A percentile compares a stretch with the other conserved stretches of the same genome.
phyloP scores from a whole-genome alignment of 1,140 invertebrate genomes.

The Dolichoris vasculosae region DNA sequence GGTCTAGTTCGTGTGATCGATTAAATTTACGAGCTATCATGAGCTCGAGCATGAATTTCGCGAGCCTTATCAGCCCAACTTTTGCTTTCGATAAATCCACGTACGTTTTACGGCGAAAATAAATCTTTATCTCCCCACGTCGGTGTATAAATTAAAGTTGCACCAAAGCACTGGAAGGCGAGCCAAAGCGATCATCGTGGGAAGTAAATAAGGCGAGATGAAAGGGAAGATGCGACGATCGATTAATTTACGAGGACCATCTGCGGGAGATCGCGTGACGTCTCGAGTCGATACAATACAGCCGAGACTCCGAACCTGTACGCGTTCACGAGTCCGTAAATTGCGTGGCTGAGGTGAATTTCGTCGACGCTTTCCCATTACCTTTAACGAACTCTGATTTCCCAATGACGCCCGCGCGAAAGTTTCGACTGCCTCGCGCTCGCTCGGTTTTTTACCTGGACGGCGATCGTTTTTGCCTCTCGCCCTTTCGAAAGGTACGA shows the following conservation, averaged over 20 bases:
- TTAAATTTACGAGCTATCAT: slow-evolving; percentile 10
- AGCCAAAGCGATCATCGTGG: background rate
- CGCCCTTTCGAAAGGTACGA: no score
- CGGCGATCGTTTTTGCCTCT: no score
- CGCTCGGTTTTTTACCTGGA: no score
- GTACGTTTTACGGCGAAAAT: background rate
- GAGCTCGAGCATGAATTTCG: background rate
- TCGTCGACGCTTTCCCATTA: background rate
- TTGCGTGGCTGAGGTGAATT: background rate
- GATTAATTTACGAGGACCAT: slow-evolving; percentile 66
- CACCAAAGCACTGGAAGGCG: no score
- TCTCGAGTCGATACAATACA: background rate
- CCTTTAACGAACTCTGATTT: background rate
- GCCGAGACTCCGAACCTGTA: background rate
- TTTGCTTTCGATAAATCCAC: background rate
- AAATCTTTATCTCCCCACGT: background rate
- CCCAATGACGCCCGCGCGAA: background rate
- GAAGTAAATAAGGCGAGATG: background rate
- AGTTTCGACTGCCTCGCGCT: no score
- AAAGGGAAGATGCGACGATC: slow-evolving; percentile 36
- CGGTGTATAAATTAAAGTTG: background rate
- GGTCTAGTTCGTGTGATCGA: background rate
- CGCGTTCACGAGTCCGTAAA: no score
- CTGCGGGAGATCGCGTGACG: slow-evolving; percentile 61
- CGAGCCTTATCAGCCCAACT: background rate